Evolutionary conservation across 2,797 vertebrate genomes (phyloP).

Genomic region (Manis javanica): DNA sequence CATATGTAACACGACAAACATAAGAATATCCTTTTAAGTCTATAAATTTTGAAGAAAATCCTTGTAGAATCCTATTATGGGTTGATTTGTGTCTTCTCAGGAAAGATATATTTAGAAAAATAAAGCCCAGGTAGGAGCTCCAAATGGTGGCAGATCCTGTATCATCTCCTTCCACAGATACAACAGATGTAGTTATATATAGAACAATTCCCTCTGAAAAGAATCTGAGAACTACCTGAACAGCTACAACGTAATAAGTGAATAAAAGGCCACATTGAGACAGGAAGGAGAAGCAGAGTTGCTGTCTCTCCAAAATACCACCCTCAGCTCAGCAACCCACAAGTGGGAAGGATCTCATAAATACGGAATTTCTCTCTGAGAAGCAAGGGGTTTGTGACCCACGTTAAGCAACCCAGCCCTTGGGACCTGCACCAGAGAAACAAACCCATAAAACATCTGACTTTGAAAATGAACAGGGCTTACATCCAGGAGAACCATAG

Average conservation of each 20-base stretch:
- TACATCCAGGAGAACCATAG: neutral
- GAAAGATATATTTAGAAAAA: neutral
- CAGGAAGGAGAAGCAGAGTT: neutral
- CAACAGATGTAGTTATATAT: neutral
- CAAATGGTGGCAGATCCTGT: neutral
- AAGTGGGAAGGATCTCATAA: neutral
- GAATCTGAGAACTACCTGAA: neutral
- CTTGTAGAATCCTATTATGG: neutral
- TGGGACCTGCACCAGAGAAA: neutral
- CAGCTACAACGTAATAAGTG: neutral
- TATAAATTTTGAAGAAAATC: neutral
- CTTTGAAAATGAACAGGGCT: neutral
- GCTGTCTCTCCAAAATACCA: neutral
- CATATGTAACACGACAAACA: neutral
- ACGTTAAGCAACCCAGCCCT: neutral
- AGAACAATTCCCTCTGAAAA: neutral
- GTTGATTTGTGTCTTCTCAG: neutral
- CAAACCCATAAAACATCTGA: neutral
- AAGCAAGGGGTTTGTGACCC: neutral
- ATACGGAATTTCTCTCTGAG: neutral
- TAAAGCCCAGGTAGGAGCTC: neutral
- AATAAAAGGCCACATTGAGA: neutral
- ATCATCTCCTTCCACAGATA: neutral
- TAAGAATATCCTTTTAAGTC: neutral
- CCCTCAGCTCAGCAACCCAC: neutral